phyloP scores from a whole-genome alignment of 2,888 invertebrate genomes.

The Tetranychus truncatus region DNA sequence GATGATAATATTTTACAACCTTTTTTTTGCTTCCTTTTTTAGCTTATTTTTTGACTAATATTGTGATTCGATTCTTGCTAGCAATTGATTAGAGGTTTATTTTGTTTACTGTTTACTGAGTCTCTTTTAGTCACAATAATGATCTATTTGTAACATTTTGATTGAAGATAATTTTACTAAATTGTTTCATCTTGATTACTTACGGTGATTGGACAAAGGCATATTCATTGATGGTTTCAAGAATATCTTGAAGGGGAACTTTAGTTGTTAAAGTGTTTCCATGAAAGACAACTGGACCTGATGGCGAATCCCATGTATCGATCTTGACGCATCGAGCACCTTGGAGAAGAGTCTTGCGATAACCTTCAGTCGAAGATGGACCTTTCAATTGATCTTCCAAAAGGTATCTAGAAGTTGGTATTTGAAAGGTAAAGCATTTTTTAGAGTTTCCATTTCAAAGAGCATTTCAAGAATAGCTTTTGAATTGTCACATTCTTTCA shows the following conservation, averaged over 20 bases:
- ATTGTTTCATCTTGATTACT: slow-evolving; percentile 11
- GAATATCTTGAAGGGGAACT: slow-evolving; percentile 31
- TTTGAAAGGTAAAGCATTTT: neutral
- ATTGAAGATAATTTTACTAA: neutral
- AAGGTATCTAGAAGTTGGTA: slow-evolving; percentile 31
- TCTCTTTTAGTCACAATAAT: too few relatives aligned
- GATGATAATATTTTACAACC: too few relatives aligned
- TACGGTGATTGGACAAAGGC: slow-evolving; percentile 34
- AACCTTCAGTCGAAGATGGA: slow-evolving; percentile 38
- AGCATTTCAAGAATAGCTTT: too few relatives aligned
- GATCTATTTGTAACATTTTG: too few relatives aligned
- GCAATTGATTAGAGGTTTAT: too few relatives aligned
- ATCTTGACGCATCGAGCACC: slow-evolving; percentile 39
- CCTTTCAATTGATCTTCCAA: slow-evolving; percentile 39
- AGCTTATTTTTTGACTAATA: too few relatives aligned
- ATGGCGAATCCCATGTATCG: slow-evolving; percentile 40
- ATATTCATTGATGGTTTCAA: slow-evolving; percentile 33
- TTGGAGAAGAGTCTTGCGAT: slow-evolving; percentile 34
- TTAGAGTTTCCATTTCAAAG: too few relatives aligned
- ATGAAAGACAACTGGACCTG: slow-evolving; percentile 39
- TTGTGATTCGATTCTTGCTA: too few relatives aligned
- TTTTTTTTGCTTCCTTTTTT: too few relatives aligned
- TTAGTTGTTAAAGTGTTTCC: slow-evolving; percentile 40
- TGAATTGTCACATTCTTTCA: neutral
- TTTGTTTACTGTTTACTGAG: too few relatives aligned